Evolutionary conservation across 2,888 invertebrate species (phyloP), one percentile per base, ranked within the genome.

Genomic region (Congeria kusceri): DNA sequence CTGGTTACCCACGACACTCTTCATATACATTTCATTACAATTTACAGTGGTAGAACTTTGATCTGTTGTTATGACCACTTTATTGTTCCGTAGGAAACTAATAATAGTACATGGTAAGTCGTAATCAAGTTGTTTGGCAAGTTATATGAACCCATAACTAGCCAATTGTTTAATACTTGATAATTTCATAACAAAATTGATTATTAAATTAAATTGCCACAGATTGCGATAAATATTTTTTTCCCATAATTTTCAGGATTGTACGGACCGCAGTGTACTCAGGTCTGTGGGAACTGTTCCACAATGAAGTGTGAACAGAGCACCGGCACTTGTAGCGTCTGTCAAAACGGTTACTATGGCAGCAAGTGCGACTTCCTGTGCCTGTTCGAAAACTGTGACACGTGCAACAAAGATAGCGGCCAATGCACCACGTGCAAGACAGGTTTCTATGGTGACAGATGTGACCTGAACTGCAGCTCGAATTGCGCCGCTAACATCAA

Each of bases 331-430:
- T 83, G 83, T 28, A 58, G 47, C 29, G 64, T 47, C 11, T 83
- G 83, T 46, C 20, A 18, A 2, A 23, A 58, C 20, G 79, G 79
- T n/a, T 80, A 57, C 44, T 77, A 67, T 53, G 77, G 74, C 46
- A 32, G 39, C 11, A 59, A 28, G 11, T 83, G 83, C 57, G 67
- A 64, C 20, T 39, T 53, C n/a, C 59, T 59, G 11, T 83, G 83
- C 28, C 44, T 68, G 1, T 61, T 78, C 59, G 20, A 5, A 4
- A 73, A 70, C 7, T 82, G 82, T 53, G 27, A 63, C 0, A 63
- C 63, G 4, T 82, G 82, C 23, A 32, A 29, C 29, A 53, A 68
- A 56, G 25, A 3, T 5, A 58, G n/a, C 15, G 82, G 82, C 9
- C 49, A 63, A 56, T 82, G 82, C 44, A 23, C 23, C 4, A 62